Evolutionary conservation across 37 sponge, comb jelly and placozoan genomes (phyloP), one percentile per base, ranked within the genome.

Genomic region (Beroe forskalii): DNA sequence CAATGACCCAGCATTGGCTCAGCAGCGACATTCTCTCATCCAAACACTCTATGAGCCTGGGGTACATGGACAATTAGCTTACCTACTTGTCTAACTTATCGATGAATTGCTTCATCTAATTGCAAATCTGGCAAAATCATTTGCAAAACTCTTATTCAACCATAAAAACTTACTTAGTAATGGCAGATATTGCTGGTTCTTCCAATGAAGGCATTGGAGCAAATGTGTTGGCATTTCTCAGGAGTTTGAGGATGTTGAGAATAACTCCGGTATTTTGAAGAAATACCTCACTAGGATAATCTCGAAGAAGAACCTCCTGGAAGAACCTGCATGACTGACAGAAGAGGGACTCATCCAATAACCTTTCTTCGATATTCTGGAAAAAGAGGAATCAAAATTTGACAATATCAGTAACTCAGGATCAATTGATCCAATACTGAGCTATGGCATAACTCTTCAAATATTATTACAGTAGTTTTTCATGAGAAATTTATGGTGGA

Each of bases 311-410:
- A 37, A 80, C 86, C 20, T 80, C 86, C 27, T 44, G 37, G 86
- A 44, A 80, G 28, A 80, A 80, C 1, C n/a, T 38, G 42, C 86
- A 80, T 38, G 86, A 80, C 30, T 80, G 86, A 1, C 1, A 1
- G 40, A 43, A 80, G n/a, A 80, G 55, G 23, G 76, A 72, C n/a
- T 80, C 86, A 43, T 44, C 86, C 86, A 43, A 25, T 24, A 69
- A 36, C 36, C 86, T 43, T 1, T 80, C 86, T 43, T 80, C 86
- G 27, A 80, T 80, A 25, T 80, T 80, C 86, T 80, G 86, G 6
- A 72, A 72, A 33, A 17, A 48, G 6, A 12, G 55, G 55, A 48
- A 17, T 48, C n/a, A n/a, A n/a, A n/a, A n/a, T n/a, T n/a, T n/a
- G n/a, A n/a, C n/a, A n/a, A n/a, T n/a, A n/a, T n/a, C n/a, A n/a